Evolutionary conservation across 2,113 vertebrate species (phyloP).

Genomic region (Craseonycteris thonglongyai): DNA sequence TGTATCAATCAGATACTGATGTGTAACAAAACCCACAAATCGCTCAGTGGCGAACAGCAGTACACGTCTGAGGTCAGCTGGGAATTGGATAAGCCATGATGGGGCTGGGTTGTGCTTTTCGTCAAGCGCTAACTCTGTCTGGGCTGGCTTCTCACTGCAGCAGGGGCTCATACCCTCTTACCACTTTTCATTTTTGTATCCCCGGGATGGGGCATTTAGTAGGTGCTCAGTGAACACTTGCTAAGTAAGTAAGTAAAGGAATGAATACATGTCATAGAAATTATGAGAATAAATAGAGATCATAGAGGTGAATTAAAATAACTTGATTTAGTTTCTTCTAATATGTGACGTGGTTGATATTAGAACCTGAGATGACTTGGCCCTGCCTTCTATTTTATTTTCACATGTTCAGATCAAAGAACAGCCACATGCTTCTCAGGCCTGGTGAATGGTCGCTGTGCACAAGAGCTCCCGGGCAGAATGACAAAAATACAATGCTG

Average conservation of each 20-base stretch:
- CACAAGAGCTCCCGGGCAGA: slow-evolving; percentile 87
- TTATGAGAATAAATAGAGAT: neutral
- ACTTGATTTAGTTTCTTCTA: neutral
- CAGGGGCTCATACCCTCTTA: neutral
- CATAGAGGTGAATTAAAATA: neutral
- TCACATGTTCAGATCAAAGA: slow-evolving; percentile 87
- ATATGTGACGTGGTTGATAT: neutral
- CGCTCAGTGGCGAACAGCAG: neutral
- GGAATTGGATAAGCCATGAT: no score
- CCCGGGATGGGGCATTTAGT: no score
- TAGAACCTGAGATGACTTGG: neutral
- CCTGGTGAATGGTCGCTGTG: slow-evolving; percentile 91
- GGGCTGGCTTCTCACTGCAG: neutral
- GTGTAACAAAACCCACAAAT: neutral
- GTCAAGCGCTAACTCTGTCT: neutral
- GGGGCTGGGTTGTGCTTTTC: neutral
- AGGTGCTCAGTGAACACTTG: neutral
- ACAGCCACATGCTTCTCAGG: slow-evolving; percentile 92
- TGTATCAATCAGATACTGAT: neutral
- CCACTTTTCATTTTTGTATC: neutral
- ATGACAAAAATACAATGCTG: slow-evolving; percentile 96
- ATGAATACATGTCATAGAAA: neutral
- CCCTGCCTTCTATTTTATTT: neutral
- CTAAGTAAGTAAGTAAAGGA: neutral
- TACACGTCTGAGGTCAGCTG: neutral